phyloP scores from a whole-genome alignment of 2,113 vertebrate species.

The Paramisgurnus dabryanus region DNA sequence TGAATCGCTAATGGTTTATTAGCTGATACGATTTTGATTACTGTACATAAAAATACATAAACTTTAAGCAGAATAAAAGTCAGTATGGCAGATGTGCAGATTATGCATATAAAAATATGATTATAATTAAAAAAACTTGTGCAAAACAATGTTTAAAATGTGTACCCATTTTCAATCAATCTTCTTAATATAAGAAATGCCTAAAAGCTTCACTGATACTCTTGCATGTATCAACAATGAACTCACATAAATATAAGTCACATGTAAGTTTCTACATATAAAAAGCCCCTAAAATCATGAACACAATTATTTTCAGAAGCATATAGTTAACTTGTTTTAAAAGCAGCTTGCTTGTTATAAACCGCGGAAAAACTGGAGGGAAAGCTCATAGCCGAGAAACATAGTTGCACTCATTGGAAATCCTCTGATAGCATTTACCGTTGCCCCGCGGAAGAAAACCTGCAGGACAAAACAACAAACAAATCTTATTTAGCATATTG shows the following conservation, averaged over 20 bases:
- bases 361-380: conserved; percentile 83
- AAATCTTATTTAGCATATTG: background rate
- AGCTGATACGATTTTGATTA: too few species aligned
- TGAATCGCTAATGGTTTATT: too few species aligned
- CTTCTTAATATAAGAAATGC: conserved; percentile 79
- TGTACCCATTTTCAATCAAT: background rate
- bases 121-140: conserved; percentile 26
- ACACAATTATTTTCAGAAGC: background rate
- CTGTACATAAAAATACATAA: too few species aligned
- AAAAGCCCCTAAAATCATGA: background rate
- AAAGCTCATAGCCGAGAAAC: conserved; percentile 95
- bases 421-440: conserved; percentile 86
- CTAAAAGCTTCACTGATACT: conserved; percentile 40
- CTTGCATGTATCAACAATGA: conserved; percentile 30
- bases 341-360: conserved; percentile 48
- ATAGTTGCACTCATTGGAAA: conserved; percentile 93
- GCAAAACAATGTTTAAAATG: conserved; percentile 15
- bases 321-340: background rate
- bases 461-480: conserved; percentile 55
- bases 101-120: conserved; percentile 5
- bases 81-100: conserved; percentile 6
- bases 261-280: background rate
- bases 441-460: conserved; percentile 93
- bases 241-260: background rate
- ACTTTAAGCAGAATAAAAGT: conserved; percentile 22